Evolutionary conservation across 1,140 invertebrate genomes (phyloP), one percentile per base, ranked within the genome.

Genomic region (Andricus grossulariae): DNA sequence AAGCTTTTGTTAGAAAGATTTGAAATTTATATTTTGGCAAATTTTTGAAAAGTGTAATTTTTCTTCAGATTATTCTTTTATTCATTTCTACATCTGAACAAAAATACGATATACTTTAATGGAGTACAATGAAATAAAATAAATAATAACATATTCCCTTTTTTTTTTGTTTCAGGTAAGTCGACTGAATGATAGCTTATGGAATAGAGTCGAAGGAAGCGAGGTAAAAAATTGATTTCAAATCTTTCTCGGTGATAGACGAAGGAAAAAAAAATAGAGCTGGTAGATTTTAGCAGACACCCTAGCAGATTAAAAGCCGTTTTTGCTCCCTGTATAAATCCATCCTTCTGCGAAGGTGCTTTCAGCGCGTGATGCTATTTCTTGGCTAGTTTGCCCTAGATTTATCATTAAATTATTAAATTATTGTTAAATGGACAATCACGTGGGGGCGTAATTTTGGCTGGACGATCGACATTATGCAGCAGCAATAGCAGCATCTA

Each of bases 381-480:
- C 45, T 25, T n/a, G 60, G 3, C 60, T 55, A 55, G 25, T 71
- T 0, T 77, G 72, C 66, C 57, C 76, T 80, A 71, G 75, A 78
- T 84, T 83, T 88, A 86, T 89, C 83, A 89, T 89, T 89, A 88
- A 89, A 89, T 90, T 86, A 89, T 83, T 85, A 83, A 89, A 89
- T 90, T 86, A 89, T 83, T 85, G 84, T 83, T 89, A 87, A 88
- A 88, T 88, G 86, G 88, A 85, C 81, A 83, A 86, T 88, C 88
- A 88, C 83, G 85, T 86, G 88, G 81, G 76, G 86, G 84, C 78
- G 85, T 85, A 84, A 84, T 84, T 85, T 84, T 79, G 32, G 16
- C n/a, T 50, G 45, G 57, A 13, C 77, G 76, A 54, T 72, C 76
- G 51, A 66, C 74, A 75, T 76, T 60, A 50, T 76, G 75, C 54